Base-by-base conservation (phyloP, 30 jellyfish, hydroid and myxozoan genomes). In the Aurelia aurita complex sp. Pacific region DNA sequence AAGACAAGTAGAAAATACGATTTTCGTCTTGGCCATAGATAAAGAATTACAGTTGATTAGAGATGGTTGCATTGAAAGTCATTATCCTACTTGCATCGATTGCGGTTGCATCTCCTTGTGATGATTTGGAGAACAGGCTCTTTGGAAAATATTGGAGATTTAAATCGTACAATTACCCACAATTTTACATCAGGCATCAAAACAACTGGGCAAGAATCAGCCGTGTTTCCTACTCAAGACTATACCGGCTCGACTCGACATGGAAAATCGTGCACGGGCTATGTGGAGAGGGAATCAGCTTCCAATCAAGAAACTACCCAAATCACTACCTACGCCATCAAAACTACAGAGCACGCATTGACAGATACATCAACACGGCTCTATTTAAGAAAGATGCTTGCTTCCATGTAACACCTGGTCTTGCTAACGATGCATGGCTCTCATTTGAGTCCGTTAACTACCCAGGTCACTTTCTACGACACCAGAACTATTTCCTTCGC, bases 211-310 rank as follows among this genome's bases (percentile, higher is more conserved):
- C 32, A 13, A 13, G 55, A 13, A 72, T 72, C 34, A 23, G 36
- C n/a, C 23, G 51, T 13, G 43, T 14, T 8, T 17, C 16, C 10
- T 23, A 72, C 42, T 29, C 82, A 16, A 72, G 51, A 40, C 82
- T 14, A 17, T 72, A 29, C 10, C 64, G 32, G 4, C 10, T 35
- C 32, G 82, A 76, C 80, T 52, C 75, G n/a, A 14, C 36, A 32
- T 76, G 73, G 73, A 76, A 52, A 46, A 19, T 76, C 10, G 80
- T 52, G 19, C 75, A 40, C 15, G 86, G 86, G 14, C 86, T 76
- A 11, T 54, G 75, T n/a, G 86, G 86, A 14, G 16, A 33, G 34
- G 86, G 86, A 12, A 52, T 60, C 73, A 76, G 86, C 80, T 76
- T 76, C 11, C 75, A 60, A 8, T 43, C 86, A 11, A 18, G 15